These are phyloP conservation scores for Oryzias melastigma DNA, from an alignment of 2,113 vertebrate species.

Conservation along the genomic window DNA sequence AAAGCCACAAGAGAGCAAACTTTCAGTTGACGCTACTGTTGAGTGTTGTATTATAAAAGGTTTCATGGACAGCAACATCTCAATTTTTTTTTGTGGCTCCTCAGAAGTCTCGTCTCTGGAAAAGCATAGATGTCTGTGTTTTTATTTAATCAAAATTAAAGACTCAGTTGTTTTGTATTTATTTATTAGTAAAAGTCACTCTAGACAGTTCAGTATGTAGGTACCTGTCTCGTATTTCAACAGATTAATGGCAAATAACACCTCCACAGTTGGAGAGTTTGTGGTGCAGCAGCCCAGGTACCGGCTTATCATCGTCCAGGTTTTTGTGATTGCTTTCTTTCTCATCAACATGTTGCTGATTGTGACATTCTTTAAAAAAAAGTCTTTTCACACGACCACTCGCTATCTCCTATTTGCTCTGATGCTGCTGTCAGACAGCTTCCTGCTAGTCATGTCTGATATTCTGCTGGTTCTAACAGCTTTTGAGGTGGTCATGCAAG, in stretches of 20 bases:
- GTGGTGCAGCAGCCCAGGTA: accelerated
- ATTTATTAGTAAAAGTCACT: too few relatives aligned
- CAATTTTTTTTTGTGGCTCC: background rate
- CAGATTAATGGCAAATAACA: constrained; percentile 20
- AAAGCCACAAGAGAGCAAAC: background rate
- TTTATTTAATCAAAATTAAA: too few relatives aligned
- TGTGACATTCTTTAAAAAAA: constrained; percentile 43
- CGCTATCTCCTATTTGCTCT: constrained; percentile 65
- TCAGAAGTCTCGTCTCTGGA: too few relatives aligned
- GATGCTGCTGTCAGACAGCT: constrained; percentile 46
- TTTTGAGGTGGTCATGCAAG: background rate
- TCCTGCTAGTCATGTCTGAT: constrained; percentile 8
- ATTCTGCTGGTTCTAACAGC: constrained; percentile 1
- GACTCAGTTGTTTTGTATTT: too few relatives aligned
- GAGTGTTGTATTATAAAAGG: background rate
- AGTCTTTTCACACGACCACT: constrained; percentile 26
- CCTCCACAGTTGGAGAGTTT: background rate
- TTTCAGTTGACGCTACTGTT: background rate
- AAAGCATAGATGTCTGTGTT: too few relatives aligned
- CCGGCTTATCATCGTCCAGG: constrained; percentile 16
- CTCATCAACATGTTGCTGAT: constrained; percentile 43
- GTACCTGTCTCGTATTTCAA: background rate
- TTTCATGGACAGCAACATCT: too few relatives aligned
- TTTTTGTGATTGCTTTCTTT: constrained; percentile 36
- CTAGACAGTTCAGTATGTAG: too few relatives aligned